These are phyloP conservation scores for Leucoraja erinaceus DNA, from an alignment of 2,113 vertebrate genomes.

Conservation along the genomic window DNA sequence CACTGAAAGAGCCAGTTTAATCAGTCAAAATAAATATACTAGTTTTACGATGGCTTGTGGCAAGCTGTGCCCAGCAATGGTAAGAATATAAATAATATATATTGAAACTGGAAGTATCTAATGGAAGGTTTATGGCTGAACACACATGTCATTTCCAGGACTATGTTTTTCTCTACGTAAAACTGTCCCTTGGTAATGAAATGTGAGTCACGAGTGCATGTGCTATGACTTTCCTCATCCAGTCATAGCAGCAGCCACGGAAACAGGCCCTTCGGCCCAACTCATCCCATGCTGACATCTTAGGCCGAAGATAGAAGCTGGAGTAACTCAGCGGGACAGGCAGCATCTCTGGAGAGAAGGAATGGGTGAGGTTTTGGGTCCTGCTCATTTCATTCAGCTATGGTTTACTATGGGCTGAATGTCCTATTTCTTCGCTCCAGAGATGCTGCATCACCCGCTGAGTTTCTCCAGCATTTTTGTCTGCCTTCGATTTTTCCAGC, in stretches of 20 bases:
- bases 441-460: no score
- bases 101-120: background rate
- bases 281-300: no score
- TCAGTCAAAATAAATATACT: background rate
- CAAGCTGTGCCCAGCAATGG: background rate
- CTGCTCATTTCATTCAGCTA: no score
- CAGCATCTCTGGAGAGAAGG: no score
- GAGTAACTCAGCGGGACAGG: no score
- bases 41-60: background rate
- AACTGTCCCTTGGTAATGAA: background rate
- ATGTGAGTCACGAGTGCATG: background rate
- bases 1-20: background rate
- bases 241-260: background rate
- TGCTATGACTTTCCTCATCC: background rate
- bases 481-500: no score
- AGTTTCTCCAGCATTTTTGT: no score
- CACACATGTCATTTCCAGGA: background rate
- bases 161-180: background rate
- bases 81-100: constrained; percentile 1
- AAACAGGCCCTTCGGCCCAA: no score
- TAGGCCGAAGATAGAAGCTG: no score
- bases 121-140: background rate
- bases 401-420: no score
- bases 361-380: no score
- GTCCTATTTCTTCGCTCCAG: no score